Conservation (phyloP, 2,797 vertebrate species). For the Tapirus indicus region DNA sequence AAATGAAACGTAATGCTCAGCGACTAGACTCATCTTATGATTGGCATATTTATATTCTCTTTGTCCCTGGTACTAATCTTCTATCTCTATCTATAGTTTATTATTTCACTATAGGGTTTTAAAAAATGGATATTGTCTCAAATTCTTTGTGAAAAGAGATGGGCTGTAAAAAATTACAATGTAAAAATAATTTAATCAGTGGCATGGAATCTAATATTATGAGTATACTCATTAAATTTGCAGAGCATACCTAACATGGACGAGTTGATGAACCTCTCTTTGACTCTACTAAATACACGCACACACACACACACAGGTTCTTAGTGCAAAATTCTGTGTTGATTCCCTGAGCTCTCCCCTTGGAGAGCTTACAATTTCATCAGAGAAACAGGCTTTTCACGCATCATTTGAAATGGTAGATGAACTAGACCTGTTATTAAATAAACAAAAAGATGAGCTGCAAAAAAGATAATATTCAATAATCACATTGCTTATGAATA, state of each 20-base stretch:
- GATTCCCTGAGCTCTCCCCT: background rate
- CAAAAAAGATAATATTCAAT: background rate
- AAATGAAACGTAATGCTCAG: background rate
- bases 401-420: background rate
- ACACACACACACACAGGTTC: fast-evolving
- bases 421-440: background rate
- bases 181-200: slow-evolving; percentile 36
- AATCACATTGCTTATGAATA: background rate
- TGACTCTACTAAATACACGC: background rate
- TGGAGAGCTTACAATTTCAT: background rate
- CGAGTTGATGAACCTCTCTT: background rate
- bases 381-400: background rate
- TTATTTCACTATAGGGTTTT: background rate
- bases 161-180: background rate
- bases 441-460: background rate
- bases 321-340: background rate
- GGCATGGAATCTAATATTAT: background rate
- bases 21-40: background rate
- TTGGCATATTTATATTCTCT: background rate
- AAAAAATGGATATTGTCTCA: background rate
- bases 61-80: background rate
- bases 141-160: slow-evolving; percentile 17
- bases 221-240: background rate
- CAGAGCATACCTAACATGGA: background rate
- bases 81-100: slow-evolving; percentile 15